Base-by-base conservation (phyloP, 2,888 invertebrate genomes). In the Pomacea canaliculata region DNA sequence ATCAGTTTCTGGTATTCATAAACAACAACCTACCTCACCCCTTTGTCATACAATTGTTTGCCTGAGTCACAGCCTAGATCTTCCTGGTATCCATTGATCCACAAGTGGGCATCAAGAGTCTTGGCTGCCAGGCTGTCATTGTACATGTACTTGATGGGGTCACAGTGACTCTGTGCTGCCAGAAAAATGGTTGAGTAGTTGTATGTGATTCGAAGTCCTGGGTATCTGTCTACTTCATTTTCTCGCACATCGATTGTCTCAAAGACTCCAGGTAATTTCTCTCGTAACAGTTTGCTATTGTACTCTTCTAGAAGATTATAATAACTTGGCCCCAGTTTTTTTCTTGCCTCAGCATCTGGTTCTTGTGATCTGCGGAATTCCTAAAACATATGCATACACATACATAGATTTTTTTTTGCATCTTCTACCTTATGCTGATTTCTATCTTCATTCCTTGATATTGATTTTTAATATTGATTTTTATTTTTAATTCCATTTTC, bases 241-340 rank as follows among this genome's bases (percentile, higher is more conserved):
- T 88, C 87, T 23, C 82, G 78, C 19, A 90, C 87, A 69, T 91
- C 84, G 27, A 91, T 83, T 71, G 87, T 81, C 69, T 90, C 87
- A 80, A 83, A 89, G 3, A 85, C 85, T 16, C 86, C 86, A 0
- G 85, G 85, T 8, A 89, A 82, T 62, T 84, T 74, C 59, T 85
- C 76, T 23, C 84, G 79, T 8, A 88, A 86, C 12, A 83, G 76
- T 4, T 84, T 78, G 73, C 88, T 89, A 78, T 89, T 89, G 83
- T 91, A 91, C 78, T 91, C 90, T 70, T 90, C 89, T 37, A 91
- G 85, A 7, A 91, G 85, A 79, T 91, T 91, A 82, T 88, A 91
- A 80, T 89, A 91, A 76, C 90, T 91, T 65, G 85, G 85, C 12
- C 84, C 83, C 76, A 89, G 87, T n/a, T 78, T 78, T 51, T 84